Conservation (phyloP, 1,140 invertebrate species). For the Leptinotarsa undecemlineata region DNA sequence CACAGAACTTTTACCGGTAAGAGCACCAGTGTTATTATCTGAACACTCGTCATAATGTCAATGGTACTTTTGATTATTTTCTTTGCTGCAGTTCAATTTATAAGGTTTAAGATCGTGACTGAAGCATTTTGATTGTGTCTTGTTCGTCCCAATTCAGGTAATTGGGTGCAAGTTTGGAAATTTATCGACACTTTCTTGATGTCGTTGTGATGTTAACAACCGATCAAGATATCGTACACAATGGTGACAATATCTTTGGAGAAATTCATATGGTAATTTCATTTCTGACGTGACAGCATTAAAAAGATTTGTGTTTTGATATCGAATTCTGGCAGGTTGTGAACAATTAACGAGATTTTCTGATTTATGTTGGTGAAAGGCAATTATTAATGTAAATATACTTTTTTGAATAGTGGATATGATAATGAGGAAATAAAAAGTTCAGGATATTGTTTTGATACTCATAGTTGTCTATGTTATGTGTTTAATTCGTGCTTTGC, state of each 20-base stretch:
- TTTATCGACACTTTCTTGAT: conserved; percentile 24
- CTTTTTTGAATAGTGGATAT: too few relatives aligned
- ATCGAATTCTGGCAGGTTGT: neutral
- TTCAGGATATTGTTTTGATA: too few relatives aligned
- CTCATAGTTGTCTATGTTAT: too few relatives aligned
- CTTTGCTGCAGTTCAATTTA: conserved; percentile 21
- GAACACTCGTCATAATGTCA: too few relatives aligned
- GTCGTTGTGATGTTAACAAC: conserved; percentile 4
- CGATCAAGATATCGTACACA: neutral
- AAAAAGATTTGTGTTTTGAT: neutral
- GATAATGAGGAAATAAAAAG: too few relatives aligned
- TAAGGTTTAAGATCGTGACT: conserved; percentile 36
- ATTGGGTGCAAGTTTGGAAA: conserved; percentile 12
- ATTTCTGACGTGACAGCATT: neutral
- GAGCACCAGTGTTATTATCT: too few relatives aligned
- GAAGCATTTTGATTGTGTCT: neutral
- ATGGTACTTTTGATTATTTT: neutral
- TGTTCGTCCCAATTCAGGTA: conserved; percentile 39
- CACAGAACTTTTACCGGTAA: conserved; percentile 15
- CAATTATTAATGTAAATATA: neutral
- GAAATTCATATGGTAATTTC: conserved; percentile 5
- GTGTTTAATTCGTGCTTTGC: too few relatives aligned
- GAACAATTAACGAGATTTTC: neutral
- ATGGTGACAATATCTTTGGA: neutral
- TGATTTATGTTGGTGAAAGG: neutral